Conservation (phyloP, 2,113 vertebrate species). For the Brachyistius frenatus region DNA sequence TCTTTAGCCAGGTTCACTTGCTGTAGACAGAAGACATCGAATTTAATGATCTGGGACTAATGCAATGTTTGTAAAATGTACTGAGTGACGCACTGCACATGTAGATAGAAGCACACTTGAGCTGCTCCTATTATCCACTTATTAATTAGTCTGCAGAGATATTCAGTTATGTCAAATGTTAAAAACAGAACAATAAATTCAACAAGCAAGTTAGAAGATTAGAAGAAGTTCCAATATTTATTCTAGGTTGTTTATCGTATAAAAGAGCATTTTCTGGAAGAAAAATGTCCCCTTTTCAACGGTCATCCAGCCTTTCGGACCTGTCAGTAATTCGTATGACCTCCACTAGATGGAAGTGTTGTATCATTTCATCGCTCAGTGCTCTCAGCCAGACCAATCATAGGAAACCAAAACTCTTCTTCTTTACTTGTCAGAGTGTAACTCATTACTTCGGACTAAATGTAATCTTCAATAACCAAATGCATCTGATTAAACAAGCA, state of each 20-base stretch:
- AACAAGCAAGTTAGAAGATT: neutral
- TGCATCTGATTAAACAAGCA: neutral
- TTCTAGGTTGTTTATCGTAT: neutral
- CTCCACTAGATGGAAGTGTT: slow-evolving; percentile 60
- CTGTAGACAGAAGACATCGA: slow-evolving; percentile 74
- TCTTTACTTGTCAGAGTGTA: neutral
- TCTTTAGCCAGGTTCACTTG: slow-evolving; percentile 91
- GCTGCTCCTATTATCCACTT: neutral
- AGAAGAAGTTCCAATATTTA: neutral
- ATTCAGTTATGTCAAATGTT: neutral
- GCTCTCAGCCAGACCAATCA: neutral
- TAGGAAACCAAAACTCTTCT: neutral
- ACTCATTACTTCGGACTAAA: neutral
- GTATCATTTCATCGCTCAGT: neutral
- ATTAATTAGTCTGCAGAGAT: too few species aligned
- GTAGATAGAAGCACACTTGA: neutral
- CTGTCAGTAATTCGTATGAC: too few species aligned
- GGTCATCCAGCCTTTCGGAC: too few species aligned
- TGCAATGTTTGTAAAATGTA: too few species aligned
- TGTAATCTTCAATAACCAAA: neutral
- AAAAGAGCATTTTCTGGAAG: too few species aligned
- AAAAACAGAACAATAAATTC: neutral
- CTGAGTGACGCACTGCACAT: neutral
- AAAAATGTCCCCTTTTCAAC: too few species aligned
- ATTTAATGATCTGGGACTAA: too few species aligned